Percentiles rank a stretch among this genome's conserved stretches.
phyloP scores from a whole-genome alignment of 2,797 vertebrate species.

The Pipistrellus pygmaeus region DNA sequence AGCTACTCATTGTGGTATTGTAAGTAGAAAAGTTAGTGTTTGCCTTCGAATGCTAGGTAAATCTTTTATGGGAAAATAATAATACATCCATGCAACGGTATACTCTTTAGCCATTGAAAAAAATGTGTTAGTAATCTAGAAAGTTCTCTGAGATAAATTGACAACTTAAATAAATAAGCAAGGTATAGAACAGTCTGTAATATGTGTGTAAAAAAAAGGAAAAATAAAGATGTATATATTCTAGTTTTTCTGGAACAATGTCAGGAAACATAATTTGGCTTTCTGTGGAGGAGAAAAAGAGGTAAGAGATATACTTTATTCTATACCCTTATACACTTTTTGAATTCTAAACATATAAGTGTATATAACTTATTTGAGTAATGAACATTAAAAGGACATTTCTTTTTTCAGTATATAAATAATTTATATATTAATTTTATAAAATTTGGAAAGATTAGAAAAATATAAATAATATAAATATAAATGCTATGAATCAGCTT shows the following conservation, averaged over 20 bases:
- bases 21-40: background rate
- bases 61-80: slow-evolving; percentile 13
- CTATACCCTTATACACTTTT: background rate
- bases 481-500: background rate
- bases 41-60: background rate
- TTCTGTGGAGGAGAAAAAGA: background rate
- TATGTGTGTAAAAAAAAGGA: background rate
- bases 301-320: background rate
- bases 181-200: background rate
- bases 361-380: background rate
- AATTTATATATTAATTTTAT: background rate
- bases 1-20: background rate
- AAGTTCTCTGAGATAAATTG: background rate
- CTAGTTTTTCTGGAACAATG: background rate
- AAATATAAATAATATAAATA: slow-evolving; percentile 16
- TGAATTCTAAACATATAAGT: slow-evolving; percentile 1
- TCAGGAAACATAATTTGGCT: background rate
- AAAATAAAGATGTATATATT: background rate
- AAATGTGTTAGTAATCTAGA: background rate
- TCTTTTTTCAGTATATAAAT: slow-evolving; percentile 61
- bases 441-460: slow-evolving; percentile 39
- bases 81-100: background rate
- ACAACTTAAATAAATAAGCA: slow-evolving; percentile 17
- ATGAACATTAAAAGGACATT: slow-evolving; percentile 18
- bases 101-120: background rate